Evolutionary conservation across 2,888 invertebrate species (phyloP), one percentile per base, ranked within the genome.

Genomic region (Ectobius pallidus): DNA sequence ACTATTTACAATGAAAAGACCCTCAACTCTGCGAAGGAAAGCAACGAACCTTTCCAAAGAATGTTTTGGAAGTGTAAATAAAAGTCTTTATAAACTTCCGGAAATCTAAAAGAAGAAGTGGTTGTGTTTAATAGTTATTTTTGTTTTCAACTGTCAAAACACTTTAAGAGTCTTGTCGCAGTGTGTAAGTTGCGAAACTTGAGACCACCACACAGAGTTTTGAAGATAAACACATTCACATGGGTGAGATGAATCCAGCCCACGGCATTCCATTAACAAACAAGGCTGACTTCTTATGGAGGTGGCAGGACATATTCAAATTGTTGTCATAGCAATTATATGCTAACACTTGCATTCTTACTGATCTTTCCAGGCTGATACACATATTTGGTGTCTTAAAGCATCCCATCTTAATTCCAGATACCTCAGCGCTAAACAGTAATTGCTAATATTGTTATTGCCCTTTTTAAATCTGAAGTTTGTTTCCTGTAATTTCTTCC

Each of bases 221-320:
- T 2, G 1, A 52, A 52, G 52, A 25, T 52, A 52, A 52, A 52
- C 52, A 52, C 52, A 52, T 52, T 25, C 25, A 52, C 52, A 52
- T 52, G 6, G 39, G 7, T 39, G 39, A 39, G 39, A 39, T 39
- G 39, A 39, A 9, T 6, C 14, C 52, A 52, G 25, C 52, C 52
- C 52, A 52, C 52, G 25, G 52, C 52, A 52, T 52, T 52, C 52
- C 52, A n/a, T n/a, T 25, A 3, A 6, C 52, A 25, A n/a, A 6
- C 25, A 25, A 25, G 25, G 20, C 52, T 9, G 20, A 14, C 52
- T 25, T 25, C 2, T 25, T 52, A 52, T 20, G 52, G 52, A 25
- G 52, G 25, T 52, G 52, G 25, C 52, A 25, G 52, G n/a, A n/a
- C n/a, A n/a, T 18, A 16, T 46, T 46, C 46, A 46, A 16, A n/a